Percentiles rank a stretch among this genome's conserved stretches.
phyloP scores from a whole-genome alignment of 2,888 invertebrate species.

The Adelognathus sp. region DNA sequence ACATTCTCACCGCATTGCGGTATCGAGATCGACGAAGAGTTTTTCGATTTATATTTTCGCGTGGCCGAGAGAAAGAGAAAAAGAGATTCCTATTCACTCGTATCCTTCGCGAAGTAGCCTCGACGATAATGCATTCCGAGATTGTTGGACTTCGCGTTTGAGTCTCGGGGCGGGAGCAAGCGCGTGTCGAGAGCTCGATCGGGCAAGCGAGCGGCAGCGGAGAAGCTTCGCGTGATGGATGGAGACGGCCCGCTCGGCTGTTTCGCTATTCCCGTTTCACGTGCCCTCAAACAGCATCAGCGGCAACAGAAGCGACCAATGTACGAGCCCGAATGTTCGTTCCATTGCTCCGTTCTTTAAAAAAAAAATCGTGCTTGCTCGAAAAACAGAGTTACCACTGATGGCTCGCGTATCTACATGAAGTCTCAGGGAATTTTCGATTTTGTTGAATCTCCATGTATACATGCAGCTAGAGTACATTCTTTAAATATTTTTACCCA shows the following conservation, averaged over 20 bases:
- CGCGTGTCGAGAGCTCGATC: slow-evolving; percentile 74
- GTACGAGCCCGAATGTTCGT: not conserved
- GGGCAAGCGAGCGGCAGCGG: too few relatives aligned
- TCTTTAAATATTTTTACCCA: too few relatives aligned
- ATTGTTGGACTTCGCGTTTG: slow-evolving; percentile 66
- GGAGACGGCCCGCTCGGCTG: slow-evolving; percentile 74
- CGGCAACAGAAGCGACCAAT: not conserved
- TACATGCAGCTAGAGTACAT: too few relatives aligned
- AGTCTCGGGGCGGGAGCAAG: slow-evolving; percentile 68
- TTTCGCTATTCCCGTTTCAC: slow-evolving; percentile 72
- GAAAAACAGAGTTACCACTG: not conserved
- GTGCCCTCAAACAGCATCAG: slow-evolving; percentile 38
- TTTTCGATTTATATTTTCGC: not conserved
- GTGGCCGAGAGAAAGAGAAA: slow-evolving; percentile 8
- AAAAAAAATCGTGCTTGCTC: not conserved
- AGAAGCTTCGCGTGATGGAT: slow-evolving; percentile 74
- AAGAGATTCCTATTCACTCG: slow-evolving; percentile 30
- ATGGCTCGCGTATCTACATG: not conserved
- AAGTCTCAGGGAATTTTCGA: too few relatives aligned
- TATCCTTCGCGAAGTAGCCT: slow-evolving; percentile 59
- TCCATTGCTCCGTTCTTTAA: not conserved
- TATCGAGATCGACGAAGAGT: not conserved
- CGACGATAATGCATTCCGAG: slow-evolving; percentile 77
- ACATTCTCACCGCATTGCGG: not conserved
- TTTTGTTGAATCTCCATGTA: too few relatives aligned